Conservation (phyloP, 2,888 invertebrate species). For the Noctua fimbriata region DNA sequence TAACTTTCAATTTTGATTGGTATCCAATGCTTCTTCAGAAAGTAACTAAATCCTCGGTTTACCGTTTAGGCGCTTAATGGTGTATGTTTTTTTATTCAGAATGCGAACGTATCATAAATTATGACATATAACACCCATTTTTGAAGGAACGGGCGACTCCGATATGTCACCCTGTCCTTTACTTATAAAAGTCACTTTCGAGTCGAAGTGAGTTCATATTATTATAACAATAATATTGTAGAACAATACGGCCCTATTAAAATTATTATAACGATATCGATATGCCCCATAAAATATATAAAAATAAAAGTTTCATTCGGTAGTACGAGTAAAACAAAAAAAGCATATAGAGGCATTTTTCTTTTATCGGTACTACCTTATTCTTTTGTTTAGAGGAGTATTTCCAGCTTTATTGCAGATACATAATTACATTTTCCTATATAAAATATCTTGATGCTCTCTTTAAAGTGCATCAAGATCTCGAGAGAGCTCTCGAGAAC, state of each 20-base stretch:
- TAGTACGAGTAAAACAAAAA: constrained; percentile 16
- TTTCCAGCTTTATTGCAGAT: neutral
- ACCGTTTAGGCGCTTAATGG: constrained; percentile 87
- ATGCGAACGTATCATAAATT: constrained; percentile 86
- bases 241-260: constrained; percentile 45
- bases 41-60: constrained; percentile 85
- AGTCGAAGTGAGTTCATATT: constrained; percentile 24
- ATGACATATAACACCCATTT: constrained; percentile 84
- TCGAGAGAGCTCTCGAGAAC: too few relatives aligned
- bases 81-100: constrained; percentile 77
- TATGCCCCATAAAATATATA: constrained; percentile 33
- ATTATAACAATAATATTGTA: constrained; percentile 8
- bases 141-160: constrained; percentile 66
- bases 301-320: constrained; percentile 25
- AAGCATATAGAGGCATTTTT: neutral
- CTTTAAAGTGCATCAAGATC: neutral
- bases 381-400: neutral
- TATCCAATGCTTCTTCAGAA: constrained; percentile 72
- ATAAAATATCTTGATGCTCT: neutral
- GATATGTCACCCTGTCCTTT: constrained; percentile 57
- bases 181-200: constrained; percentile 39
- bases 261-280: constrained; percentile 37
- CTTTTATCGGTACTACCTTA: neutral
- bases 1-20: constrained; percentile 30
- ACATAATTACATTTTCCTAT: neutral